Conservation (phyloP, 2,888 invertebrate genomes). For the Ariolimax columbianus region DNA sequence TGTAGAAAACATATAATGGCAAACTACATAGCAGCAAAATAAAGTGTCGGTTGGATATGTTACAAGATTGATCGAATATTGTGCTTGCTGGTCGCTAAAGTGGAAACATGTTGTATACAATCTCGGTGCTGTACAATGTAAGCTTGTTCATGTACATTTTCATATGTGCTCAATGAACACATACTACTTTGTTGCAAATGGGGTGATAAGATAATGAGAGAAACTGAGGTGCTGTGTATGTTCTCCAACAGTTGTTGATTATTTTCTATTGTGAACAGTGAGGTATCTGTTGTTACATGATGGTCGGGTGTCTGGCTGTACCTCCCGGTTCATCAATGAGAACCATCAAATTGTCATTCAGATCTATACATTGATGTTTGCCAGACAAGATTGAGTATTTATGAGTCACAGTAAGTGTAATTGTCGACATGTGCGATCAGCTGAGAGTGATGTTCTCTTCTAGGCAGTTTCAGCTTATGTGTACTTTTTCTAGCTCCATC, state of each 20-base stretch:
- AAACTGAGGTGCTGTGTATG: background rate
- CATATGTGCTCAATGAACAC: conserved; percentile 7
- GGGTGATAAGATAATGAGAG: background rate
- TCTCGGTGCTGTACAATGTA: conserved; percentile 36
- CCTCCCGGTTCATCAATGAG: background rate
- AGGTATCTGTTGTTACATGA: background rate
- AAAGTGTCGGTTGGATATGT: background rate
- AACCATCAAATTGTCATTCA: background rate
- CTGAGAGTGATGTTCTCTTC: no score
- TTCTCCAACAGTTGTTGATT: background rate
- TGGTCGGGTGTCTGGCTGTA: background rate
- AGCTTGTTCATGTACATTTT: conserved; percentile 11
- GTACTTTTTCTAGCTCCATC: no score
- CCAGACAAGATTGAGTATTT: background rate
- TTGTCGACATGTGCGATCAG: background rate
- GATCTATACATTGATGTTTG: background rate
- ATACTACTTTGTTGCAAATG: conserved; percentile 10
- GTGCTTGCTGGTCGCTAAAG: background rate
- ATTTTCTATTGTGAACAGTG: background rate
- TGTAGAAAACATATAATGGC: conserved; percentile 14
- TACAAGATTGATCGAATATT: background rate
- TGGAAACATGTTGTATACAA: conserved; percentile 25
- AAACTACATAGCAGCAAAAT: conserved; percentile 15
- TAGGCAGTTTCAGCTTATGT: no score
- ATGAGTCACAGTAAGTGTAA: background rate